Evolutionary conservation across 2,888 invertebrate genomes (phyloP).

Genomic region (Lasiommata megera): DNA sequence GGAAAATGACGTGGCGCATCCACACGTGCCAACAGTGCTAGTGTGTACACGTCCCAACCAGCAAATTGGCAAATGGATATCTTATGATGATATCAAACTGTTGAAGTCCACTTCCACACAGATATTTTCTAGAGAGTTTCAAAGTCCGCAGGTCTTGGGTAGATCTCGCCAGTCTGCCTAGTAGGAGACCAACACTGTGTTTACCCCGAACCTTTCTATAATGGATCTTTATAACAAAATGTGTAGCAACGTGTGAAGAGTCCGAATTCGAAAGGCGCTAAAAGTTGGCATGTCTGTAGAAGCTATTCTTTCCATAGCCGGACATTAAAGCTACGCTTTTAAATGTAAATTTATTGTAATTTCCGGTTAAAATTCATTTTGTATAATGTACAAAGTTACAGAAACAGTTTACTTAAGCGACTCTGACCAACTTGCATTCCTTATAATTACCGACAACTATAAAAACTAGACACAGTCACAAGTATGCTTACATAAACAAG

Average conservation of each 20-base stretch:
- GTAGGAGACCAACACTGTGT: no score
- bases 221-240: no score
- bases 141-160: no score
- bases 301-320: neutral
- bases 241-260: no score
- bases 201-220: no score
- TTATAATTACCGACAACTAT: neutral
- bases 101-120: no score
- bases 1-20: neutral
- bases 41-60: no score
- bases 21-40: neutral
- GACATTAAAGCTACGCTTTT: conserved; percentile 23
- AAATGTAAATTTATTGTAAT: conserved; percentile 30
- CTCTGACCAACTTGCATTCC: neutral
- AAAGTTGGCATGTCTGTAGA: neutral
- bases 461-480: neutral
- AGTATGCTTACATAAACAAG: neutral
- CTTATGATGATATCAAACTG: no score
- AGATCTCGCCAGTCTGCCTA: no score
- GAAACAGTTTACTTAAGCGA: conserved; percentile 16
- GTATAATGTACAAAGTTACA: conserved; percentile 12
- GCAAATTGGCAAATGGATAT: no score
- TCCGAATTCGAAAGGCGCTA: neutral
- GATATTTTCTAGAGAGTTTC: no score
- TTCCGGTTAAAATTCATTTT: conserved; percentile 19